Evolutionary conservation across 2,113 vertebrate genomes (phyloP).

Genomic region (Pseudois nayaur): DNA sequence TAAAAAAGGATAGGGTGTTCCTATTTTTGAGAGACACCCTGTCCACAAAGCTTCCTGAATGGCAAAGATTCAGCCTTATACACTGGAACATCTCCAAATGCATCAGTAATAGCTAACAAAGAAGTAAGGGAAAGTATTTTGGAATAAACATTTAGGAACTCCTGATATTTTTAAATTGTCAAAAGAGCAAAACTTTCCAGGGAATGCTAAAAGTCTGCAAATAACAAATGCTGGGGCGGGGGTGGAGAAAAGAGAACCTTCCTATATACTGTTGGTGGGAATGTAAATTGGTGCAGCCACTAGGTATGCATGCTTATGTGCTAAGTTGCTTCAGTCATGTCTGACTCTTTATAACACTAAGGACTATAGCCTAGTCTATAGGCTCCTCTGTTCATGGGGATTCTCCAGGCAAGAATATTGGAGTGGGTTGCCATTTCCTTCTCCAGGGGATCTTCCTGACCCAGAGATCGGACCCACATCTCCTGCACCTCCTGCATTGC

Average conservation of each 20-base stretch:
- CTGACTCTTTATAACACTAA: background rate
- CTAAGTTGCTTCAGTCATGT: background rate
- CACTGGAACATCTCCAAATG: background rate
- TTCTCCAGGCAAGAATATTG: background rate
- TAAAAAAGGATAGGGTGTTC: background rate
- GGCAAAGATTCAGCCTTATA: background rate
- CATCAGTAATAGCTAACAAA: background rate
- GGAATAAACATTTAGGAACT: background rate
- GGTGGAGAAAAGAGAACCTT: background rate
- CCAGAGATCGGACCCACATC: background rate
- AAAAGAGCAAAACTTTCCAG: background rate
- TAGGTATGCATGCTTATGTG: background rate
- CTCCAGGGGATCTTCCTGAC: background rate
- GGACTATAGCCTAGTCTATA: background rate
- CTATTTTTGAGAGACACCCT: background rate
- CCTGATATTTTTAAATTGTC: background rate
- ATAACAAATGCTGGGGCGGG: background rate
- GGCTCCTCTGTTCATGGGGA: background rate
- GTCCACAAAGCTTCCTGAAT: background rate
- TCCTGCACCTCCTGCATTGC: background rate
- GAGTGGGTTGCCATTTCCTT: background rate
- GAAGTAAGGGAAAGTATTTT: background rate
- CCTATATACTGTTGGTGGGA: background rate
- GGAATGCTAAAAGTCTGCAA: background rate
- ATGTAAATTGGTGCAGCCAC: background rate